These are phyloP conservation scores for cat (Felis catus) DNA, from an alignment of 2,113 vertebrate genomes.

Conservation along the genomic window F.catus_Fca126_mat1.0 CM031419.1:154170001-154170500, in stretches of 20 bases:
- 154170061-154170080: background rate
- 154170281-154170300: background rate
- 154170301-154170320: background rate
- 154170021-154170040: background rate
- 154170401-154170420: too few relatives aligned
- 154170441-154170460: too few relatives aligned
- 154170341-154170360: too few relatives aligned
- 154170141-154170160: background rate
- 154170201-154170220: background rate
- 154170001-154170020: background rate
- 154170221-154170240: background rate
- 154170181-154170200: background rate
- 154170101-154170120: background rate
- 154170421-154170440: too few relatives aligned
- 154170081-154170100: background rate
- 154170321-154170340: background rate
- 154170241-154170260: background rate
- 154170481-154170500: background rate
- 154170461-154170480: too few relatives aligned
- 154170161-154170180: background rate
- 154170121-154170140: background rate
- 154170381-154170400: too few relatives aligned
- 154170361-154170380: too few relatives aligned
- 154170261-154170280: background rate
- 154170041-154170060: background rate